Percentiles rank a stretch among this genome's conserved stretches.
phyloP scores from a whole-genome alignment of 2,888 invertebrate genomes.

The Notocelia uddmanniana region DNA sequence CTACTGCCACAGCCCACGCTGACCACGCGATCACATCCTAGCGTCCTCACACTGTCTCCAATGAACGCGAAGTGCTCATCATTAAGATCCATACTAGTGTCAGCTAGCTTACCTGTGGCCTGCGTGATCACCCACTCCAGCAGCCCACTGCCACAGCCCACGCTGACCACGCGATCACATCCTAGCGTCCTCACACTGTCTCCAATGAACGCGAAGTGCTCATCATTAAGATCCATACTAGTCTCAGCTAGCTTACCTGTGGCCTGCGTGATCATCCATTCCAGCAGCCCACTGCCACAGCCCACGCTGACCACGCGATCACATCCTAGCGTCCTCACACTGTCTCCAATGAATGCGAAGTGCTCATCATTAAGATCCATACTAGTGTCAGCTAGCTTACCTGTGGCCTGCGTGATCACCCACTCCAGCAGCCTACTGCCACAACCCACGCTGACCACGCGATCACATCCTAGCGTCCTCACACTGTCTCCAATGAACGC shows the following conservation, averaged over 20 bases:
- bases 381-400: conserved; percentile 68
- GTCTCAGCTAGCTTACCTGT: conserved; percentile 79
- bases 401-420: conserved; percentile 88
- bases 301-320: conserved; percentile 89
- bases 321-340: conserved; percentile 75
- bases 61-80: conserved; percentile 87
- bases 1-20: conserved; percentile 94
- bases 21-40: conserved; percentile 81
- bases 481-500: conserved; percentile 83
- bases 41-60: conserved; percentile 70
- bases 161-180: conserved; percentile 86
- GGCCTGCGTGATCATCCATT: conserved; percentile 90
- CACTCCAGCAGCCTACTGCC: conserved; percentile 93
- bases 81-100: conserved; percentile 91
- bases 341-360: conserved; percentile 84
- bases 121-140: conserved; percentile 91
- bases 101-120: too few relatives aligned
- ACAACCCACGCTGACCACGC: conserved; percentile 90
- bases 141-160: too few relatives aligned
- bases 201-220: conserved; percentile 86
- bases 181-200: conserved; percentile 70
- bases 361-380: too few relatives aligned
- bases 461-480: conserved; percentile 70
- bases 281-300: conserved; percentile 92
- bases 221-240: too few relatives aligned